Evolutionary conservation across 1,140 invertebrate species (phyloP), one percentile per base, ranked within the genome.

Genomic region (Papilio helenus): DNA sequence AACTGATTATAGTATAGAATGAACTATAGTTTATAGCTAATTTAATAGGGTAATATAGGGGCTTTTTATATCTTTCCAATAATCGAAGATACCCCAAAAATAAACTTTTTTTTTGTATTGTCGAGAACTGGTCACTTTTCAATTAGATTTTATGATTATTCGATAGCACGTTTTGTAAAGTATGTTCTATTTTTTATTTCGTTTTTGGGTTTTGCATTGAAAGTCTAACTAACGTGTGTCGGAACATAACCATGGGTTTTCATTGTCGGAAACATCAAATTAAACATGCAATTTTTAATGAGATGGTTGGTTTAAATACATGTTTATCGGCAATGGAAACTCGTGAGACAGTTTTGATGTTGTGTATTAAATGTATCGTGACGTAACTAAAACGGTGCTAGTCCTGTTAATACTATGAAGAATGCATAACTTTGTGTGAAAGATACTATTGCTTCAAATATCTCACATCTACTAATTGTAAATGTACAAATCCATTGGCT

Each of bases 21-120:
- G 86, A 82, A 91, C 85, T 88, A 90, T 92, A 92, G 90, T 34
- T 91, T 90, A 86, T 92, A 92, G 91, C 85, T 93, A 92, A 92
- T 90, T 91, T 89, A 89, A 92, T 92, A 93, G 91, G 87, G 85
- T 86, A 88, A 87, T 87, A 84, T 91, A 89, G 89, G 91, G 89
- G 88, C 87, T 89, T 92, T 90, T 92, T 90, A 87, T 89, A 90
- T 87, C 83, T 80, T 83, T 80, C 79, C 83, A 86, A 8, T 29
- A 84, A 82, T 79, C 81, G 78, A 85, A 83, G 82, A 82, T 86
- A 84, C 79, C 58, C 34, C 74, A 3, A 34, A 73, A 58, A 79
- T 79, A 81, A 80, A 83, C 79, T 79, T 85, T 85, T 79, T 85
- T 83, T 55, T 83, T 72, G 79, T 80, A 80, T 79, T 18, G 65